A percentile compares a stretch with the other conserved stretches of the same genome.
Evolutionary conservation across 2,888 invertebrate genomes (phyloP).

Genomic region (Ectemnius cavifrons): DNA sequence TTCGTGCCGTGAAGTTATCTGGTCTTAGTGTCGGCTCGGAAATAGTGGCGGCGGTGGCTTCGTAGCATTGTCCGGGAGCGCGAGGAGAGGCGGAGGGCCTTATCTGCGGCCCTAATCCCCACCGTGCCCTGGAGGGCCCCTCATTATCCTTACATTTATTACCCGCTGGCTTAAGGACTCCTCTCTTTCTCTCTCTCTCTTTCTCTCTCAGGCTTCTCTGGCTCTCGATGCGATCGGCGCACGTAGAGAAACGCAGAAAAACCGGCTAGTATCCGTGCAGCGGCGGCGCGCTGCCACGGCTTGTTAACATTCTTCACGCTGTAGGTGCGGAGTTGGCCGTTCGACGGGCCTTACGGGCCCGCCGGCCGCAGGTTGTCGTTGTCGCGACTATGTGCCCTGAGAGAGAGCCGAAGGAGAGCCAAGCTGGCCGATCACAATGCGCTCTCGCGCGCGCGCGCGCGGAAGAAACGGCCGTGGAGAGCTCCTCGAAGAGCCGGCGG

Average conservation of each 20-base stretch:
- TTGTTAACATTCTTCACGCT: constrained; percentile 72
- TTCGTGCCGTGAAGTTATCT: not conserved
- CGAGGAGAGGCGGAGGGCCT: constrained; percentile 42
- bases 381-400: constrained; percentile 39
- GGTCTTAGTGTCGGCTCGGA: constrained; percentile 1
- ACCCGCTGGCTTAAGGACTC: constrained; percentile 59
- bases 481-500: not conserved
- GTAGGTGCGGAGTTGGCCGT: constrained; percentile 59
- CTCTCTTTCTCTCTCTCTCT: too few relatives aligned
- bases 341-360: constrained; percentile 42
- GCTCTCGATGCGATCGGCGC: constrained; percentile 64
- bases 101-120: constrained; percentile 60
- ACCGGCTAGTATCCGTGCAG: constrained; percentile 56
- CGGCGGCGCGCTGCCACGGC: constrained; percentile 53
- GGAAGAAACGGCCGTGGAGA: not conserved
- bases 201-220: too few relatives aligned
- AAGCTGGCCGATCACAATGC: not conserved
- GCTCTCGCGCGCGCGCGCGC: too few relatives aligned
- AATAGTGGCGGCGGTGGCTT: not conserved
- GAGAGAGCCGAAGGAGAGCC: constrained; percentile 6
- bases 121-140: constrained; percentile 44
- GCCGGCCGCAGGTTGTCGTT: constrained; percentile 37
- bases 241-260: constrained; percentile 60
- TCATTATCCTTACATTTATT: constrained; percentile 68
- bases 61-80: constrained; percentile 41